Percentiles rank a stretch among this genome's conserved stretches.
Evolutionary conservation across 2,888 invertebrate species (phyloP).

Genomic region (Trichopria drosophilae): DNA sequence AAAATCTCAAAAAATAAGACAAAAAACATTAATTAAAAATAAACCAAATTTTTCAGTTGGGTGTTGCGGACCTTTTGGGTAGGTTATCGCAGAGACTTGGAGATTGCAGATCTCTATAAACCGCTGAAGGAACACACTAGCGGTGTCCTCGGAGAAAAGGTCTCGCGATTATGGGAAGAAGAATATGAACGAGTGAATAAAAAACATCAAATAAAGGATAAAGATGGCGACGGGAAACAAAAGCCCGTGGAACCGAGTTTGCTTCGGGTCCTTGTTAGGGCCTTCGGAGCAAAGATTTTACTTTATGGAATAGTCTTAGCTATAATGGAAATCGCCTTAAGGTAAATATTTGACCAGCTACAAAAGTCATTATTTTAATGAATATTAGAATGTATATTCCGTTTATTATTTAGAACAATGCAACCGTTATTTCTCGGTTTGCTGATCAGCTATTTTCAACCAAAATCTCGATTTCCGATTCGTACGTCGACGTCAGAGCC

Average conservation of each 20-base stretch:
- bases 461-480: too few species aligned
- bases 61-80: constrained; percentile 70
- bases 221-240: constrained; percentile 24
- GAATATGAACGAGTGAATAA: constrained; percentile 55
- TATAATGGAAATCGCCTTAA: constrained; percentile 64
- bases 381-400: neutral
- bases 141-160: constrained; percentile 65
- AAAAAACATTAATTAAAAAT: neutral
- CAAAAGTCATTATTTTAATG: too few species aligned
- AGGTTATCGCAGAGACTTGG: constrained; percentile 70
- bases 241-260: constrained; percentile 62
- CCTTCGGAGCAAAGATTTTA: constrained; percentile 66
- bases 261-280: constrained; percentile 63
- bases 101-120: constrained; percentile 68
- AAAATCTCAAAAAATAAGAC: neutral
- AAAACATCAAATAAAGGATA: constrained; percentile 21
- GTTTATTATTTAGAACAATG: constrained; percentile 68
- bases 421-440: constrained; percentile 69
- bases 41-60: constrained; percentile 62
- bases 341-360: constrained; percentile 57
- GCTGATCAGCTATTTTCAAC: constrained; percentile 64
- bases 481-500: constrained; percentile 27
- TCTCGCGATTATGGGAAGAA: constrained; percentile 66
- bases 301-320: constrained; percentile 68
- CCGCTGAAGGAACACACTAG: constrained; percentile 73